phyloP scores from a whole-genome alignment of 2,797 vertebrate genomes.

The Okamejei kenojei region DNA sequence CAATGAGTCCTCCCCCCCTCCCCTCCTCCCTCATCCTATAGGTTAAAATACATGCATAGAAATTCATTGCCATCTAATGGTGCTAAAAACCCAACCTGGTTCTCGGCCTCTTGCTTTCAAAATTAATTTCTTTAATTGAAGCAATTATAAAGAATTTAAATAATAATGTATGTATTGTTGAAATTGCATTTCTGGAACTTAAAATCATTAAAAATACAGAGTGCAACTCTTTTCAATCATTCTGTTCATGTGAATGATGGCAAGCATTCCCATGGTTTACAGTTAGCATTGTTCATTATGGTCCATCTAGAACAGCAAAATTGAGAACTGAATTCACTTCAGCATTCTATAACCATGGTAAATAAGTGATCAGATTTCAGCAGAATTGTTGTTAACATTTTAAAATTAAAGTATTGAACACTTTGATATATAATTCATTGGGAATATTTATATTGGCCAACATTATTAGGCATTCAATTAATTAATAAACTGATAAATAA shows the following conservation, averaged over 20 bases:
- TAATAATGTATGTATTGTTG: neutral
- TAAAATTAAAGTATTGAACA: neutral
- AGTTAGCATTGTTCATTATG: neutral
- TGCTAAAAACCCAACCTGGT: too few species aligned
- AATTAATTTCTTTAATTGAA: too few species aligned
- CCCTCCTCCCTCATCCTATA: too few species aligned
- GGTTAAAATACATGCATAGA: too few species aligned
- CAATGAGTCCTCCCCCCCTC: too few species aligned
- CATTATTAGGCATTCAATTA: neutral
- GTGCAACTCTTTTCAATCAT: neutral
- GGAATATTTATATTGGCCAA: constrained; percentile 5
- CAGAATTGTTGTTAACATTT: constrained; percentile 18
- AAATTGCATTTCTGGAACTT: neutral
- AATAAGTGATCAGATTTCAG: neutral
- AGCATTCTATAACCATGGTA: neutral
- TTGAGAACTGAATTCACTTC: neutral
- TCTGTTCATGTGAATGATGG: neutral
- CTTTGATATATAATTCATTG: neutral
- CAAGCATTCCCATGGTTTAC: neutral
- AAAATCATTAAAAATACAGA: too few species aligned
- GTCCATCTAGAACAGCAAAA: neutral
- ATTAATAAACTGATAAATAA: neutral
- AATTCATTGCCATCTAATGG: too few species aligned
- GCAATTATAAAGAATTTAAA: too few species aligned
- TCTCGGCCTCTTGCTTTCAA: too few species aligned